phyloP scores from a whole-genome alignment of 2,113 vertebrate species.

The Castor canadensis region DNA sequence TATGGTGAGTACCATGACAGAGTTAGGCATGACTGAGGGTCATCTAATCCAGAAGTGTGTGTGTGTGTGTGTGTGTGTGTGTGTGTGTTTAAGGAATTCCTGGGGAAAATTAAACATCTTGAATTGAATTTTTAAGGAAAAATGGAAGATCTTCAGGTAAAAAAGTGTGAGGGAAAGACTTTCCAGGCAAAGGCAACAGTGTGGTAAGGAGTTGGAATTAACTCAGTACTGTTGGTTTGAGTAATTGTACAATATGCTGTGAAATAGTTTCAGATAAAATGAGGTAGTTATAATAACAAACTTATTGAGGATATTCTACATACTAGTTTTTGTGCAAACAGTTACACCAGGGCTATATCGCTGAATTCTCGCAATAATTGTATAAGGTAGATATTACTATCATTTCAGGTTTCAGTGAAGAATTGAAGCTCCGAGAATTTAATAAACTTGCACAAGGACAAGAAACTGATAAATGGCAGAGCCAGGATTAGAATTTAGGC shows the following conservation, averaged over 20 bases:
- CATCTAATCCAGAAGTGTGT: background rate
- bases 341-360: background rate
- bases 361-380: background rate
- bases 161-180: background rate
- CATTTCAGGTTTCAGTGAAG: background rate
- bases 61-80: background rate
- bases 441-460: background rate
- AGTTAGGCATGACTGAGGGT: background rate
- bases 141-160: background rate
- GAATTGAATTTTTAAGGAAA: constrained; percentile 4
- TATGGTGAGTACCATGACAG: background rate
- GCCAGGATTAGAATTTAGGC: background rate
- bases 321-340: background rate
- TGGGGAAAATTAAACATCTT: background rate
- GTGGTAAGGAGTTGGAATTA: background rate
- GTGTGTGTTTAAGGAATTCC: background rate
- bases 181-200: background rate
- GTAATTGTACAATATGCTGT: background rate
- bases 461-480: background rate
- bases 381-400: background rate
- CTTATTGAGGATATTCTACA: background rate
- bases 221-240: background rate
- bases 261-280: background rate
- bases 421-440: background rate
- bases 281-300: background rate